phyloP scores from a whole-genome alignment of 2,113 vertebrate species.

The Phylloscopus whistleri region DNA sequence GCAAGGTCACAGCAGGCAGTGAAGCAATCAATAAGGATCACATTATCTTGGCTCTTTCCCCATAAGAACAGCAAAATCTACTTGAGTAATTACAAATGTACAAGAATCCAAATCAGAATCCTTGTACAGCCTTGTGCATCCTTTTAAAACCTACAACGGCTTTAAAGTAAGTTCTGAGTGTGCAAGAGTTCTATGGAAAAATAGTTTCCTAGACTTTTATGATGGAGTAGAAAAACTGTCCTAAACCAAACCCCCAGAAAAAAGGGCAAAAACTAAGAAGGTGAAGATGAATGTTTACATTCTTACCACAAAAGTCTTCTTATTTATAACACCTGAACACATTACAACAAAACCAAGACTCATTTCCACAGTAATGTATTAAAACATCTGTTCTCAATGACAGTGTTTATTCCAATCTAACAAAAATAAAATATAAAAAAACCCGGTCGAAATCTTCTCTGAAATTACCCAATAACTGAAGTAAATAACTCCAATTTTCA shows the following conservation, averaged over 20 bases:
- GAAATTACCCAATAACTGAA: conserved; percentile 44
- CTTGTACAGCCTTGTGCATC: neutral
- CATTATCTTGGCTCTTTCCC: neutral
- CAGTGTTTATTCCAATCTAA: neutral
- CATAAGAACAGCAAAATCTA: neutral
- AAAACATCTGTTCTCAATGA: conserved; percentile 63
- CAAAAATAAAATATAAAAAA: neutral
- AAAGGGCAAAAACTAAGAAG: neutral
- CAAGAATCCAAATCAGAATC: neutral
- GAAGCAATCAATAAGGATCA: neutral
- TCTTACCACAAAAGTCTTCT: neutral
- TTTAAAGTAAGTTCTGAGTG: neutral
- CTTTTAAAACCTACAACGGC: neutral
- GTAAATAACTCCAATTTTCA: conserved; percentile 61
- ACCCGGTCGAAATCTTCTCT: conserved; percentile 24
- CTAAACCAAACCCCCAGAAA: neutral
- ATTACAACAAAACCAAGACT: conserved; percentile 30
- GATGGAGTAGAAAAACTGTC: neutral
- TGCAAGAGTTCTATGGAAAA: neutral
- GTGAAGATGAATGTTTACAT: neutral
- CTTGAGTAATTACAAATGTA: neutral
- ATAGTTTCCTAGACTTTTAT: neutral
- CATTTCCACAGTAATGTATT: conserved; percentile 13
- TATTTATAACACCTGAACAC: conserved; percentile 21
- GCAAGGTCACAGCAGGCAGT: conserved; percentile 15